Percentiles rank a stretch among this genome's conserved stretches.
Conservation (phyloP, 2,113 vertebrate species). For the Channa argus region DNA sequence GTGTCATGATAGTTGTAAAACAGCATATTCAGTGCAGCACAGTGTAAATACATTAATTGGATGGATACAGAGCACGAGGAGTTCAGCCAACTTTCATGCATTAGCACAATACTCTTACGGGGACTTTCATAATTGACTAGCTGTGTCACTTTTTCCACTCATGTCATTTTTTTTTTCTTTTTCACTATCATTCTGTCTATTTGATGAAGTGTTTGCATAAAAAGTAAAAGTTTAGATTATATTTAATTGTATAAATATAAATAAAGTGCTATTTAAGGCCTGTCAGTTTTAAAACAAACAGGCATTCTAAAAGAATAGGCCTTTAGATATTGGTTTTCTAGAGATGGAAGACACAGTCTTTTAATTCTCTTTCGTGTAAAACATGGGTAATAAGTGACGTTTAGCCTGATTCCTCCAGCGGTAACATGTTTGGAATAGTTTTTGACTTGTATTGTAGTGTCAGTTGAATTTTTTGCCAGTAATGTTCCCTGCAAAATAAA, state of each 20-base stretch:
- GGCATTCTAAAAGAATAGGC: slow-evolving; percentile 46
- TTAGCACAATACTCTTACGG: slow-evolving; percentile 61
- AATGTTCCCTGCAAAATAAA: slow-evolving; percentile 77
- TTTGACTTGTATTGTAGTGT: slow-evolving; percentile 63
- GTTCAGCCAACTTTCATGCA: slow-evolving; percentile 29
- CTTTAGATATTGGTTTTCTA: slow-evolving; percentile 37
- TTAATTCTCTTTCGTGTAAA: slow-evolving; percentile 76
- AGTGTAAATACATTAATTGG: slow-evolving; percentile 24
- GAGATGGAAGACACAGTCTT: slow-evolving; percentile 57
- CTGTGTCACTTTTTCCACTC: slow-evolving; percentile 76
- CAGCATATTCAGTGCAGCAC: slow-evolving; percentile 29
- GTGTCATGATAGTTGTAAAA: too few relatives aligned
- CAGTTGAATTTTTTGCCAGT: slow-evolving; percentile 69
- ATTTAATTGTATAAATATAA: too few relatives aligned
- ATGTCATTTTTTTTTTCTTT: slow-evolving; percentile 43
- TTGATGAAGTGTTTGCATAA: slow-evolving; percentile 66
- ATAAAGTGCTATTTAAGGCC: too few relatives aligned
- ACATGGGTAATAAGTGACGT: slow-evolving; percentile 67
- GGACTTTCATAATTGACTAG: slow-evolving; percentile 38
- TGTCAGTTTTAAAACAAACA: slow-evolving; percentile 55
- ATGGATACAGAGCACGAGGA: slow-evolving; percentile 18
- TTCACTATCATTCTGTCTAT: slow-evolving; percentile 12
- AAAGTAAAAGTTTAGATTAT: slow-evolving; percentile 32
- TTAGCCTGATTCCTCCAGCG: slow-evolving; percentile 45
- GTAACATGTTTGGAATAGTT: slow-evolving; percentile 71